Conservation (phyloP, 2,113 vertebrate species). For the Chionis minor region DNA sequence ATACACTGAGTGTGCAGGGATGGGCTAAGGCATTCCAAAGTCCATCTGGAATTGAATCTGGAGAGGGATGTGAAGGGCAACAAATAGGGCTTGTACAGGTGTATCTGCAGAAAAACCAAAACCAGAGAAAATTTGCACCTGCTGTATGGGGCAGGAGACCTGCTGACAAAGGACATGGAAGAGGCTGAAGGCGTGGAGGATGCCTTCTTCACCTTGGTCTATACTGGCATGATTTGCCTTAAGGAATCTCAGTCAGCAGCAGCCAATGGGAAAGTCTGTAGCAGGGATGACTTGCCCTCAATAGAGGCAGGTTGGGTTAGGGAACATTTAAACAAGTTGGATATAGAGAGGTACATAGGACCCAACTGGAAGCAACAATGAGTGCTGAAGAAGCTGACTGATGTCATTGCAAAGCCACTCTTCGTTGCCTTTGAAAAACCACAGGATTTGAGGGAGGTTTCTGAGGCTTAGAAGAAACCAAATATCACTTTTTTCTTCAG, state of each 20-base stretch:
- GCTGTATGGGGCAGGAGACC: background rate
- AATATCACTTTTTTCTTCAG: background rate
- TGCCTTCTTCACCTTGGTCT: background rate
- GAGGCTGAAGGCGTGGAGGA: background rate
- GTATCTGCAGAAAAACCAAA: background rate
- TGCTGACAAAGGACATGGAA: background rate
- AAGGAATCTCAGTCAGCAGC: background rate
- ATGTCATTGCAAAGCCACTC: background rate
- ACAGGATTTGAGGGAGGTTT: background rate
- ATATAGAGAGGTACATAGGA: no score
- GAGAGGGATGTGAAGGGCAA: background rate
- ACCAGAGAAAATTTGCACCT: background rate
- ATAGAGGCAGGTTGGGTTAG: background rate
- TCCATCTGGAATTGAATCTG: background rate
- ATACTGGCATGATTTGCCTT: background rate
- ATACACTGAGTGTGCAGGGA: background rate
- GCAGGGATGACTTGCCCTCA: background rate
- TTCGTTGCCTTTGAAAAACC: background rate
- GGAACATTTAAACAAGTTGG: background rate
- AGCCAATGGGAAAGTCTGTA: background rate
- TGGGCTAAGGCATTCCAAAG: background rate
- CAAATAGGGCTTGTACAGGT: background rate
- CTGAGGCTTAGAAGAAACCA: background rate
- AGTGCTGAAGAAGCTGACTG: background rate
- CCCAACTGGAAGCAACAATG: fast-evolving